These are phyloP conservation scores for Threskiornis aethiopicus DNA, from an alignment of 2,797 vertebrate genomes.

Conservation along the genomic window DNA sequence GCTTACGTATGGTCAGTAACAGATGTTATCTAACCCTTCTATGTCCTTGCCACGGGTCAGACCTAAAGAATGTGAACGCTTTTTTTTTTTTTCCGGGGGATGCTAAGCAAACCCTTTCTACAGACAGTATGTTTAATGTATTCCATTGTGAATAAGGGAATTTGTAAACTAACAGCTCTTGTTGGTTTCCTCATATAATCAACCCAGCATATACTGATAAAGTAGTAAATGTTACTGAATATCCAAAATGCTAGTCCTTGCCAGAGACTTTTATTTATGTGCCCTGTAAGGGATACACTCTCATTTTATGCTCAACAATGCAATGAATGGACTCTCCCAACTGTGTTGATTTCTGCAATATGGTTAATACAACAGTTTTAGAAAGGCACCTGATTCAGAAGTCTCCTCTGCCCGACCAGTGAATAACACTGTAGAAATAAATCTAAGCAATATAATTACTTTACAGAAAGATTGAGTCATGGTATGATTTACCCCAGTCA, in stretches of 20 bases:
- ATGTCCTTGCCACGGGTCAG: slow-evolving; percentile 81
- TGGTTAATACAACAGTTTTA: background rate
- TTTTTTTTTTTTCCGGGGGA: slow-evolving; percentile 65
- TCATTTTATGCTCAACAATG: slow-evolving; percentile 44
- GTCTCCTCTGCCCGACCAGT: background rate
- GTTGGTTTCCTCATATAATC: slow-evolving; percentile 73
- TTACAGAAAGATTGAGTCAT: background rate
- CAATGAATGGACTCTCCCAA: slow-evolving; percentile 29
- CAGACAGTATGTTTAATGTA: slow-evolving; percentile 68
- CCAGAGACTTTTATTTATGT: slow-evolving; percentile 71
- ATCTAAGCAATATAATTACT: slow-evolving; percentile 15
- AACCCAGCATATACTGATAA: slow-evolving; percentile 66
- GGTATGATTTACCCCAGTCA: background rate
- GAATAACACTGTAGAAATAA: slow-evolving; percentile 16
- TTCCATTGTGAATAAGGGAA: slow-evolving; percentile 75
- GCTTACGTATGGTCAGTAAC: slow-evolving; percentile 79
- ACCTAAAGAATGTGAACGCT: slow-evolving; percentile 94
- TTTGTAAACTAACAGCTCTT: slow-evolving; percentile 67
- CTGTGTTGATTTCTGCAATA: background rate
- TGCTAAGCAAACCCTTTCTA: slow-evolving; percentile 82
- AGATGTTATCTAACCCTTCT: slow-evolving; percentile 73
- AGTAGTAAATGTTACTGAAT: slow-evolving; percentile 74
- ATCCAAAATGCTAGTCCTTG: slow-evolving; percentile 75
- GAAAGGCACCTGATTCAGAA: background rate
- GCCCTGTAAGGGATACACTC: slow-evolving; percentile 8